Evolutionary conservation across 2,888 invertebrate genomes (phyloP).

Genomic region (Conus canariensis): DNA sequence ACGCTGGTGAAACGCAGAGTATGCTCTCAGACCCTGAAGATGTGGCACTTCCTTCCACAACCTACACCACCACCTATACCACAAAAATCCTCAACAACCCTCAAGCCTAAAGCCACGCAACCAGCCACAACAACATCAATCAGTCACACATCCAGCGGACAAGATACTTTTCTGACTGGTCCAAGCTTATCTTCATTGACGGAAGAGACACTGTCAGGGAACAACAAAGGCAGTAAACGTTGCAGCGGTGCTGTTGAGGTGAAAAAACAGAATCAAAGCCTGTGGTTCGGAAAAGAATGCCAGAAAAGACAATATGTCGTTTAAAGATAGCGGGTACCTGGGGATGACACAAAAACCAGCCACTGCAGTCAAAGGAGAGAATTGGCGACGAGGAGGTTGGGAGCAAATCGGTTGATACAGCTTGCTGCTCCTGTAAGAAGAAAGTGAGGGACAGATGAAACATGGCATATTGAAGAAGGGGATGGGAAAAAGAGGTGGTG

Average conservation of each 20-base stretch:
- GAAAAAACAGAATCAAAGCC: neutral
- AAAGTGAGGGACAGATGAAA: neutral
- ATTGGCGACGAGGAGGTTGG: neutral
- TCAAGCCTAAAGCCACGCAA: no score
- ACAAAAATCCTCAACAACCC: neutral
- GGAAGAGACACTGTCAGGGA: neutral
- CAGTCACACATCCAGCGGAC: neutral
- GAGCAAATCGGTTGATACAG: neutral
- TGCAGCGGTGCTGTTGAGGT: neutral
- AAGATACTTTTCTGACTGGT: neutral
- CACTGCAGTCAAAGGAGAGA: neutral
- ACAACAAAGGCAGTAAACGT: neutral
- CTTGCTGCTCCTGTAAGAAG: neutral
- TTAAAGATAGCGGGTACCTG: neutral
- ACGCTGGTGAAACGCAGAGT: neutral
- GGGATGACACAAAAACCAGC: neutral
- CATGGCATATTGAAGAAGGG: neutral
- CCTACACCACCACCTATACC: neutral
- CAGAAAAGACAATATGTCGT: neutral
- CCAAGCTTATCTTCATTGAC: neutral
- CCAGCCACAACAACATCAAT: no score
- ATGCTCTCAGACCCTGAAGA: neutral
- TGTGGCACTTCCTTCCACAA: neutral
- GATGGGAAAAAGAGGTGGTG: neutral
- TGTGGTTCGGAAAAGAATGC: no score